Evolutionary conservation across 2,113 vertebrate genomes (phyloP), one percentile per base, ranked within the genome.

Genomic region (Puntigrus tetrazona): DNA sequence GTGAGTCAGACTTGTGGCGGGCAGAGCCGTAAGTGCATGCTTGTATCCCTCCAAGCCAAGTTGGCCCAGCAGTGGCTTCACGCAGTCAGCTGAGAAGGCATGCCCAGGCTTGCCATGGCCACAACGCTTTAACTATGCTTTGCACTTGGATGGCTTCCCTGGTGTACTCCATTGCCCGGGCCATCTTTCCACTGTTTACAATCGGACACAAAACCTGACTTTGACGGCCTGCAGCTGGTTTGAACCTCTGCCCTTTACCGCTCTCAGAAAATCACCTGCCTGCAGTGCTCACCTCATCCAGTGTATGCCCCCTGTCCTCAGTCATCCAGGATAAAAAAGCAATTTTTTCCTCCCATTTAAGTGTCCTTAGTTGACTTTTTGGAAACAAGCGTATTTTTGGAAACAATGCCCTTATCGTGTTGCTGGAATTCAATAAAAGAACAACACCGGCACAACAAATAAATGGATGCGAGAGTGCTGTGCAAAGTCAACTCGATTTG

Each of bases 401-500:
- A 2, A 82, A 29, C 36, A 7, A 34, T 73, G 25, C 25, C 41
- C 29, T 73, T 87, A 78, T 82, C 13, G 4, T 78, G 73, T 82
- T 72, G 50, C 29, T 55, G 16, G 83, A 87, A 80, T 75, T 61
- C 9, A 79, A 78, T 80, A 81, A 45, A 83, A 52, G 50, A 83
- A 31, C 61, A 81, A 43, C n/a, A 55, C 65, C 22, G n/a, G 57
- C 22, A 82, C n/a, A 77, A 79, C 36, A 84, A 86, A 85, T 41
- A 47, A 13, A 38, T 47, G 13, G 29, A 65, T 69, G 82, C 67
- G 77, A 84, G 81, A 88, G 76, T 27, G 82, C 36, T 85, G 72
- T 84, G 90, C 77, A 81, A 89, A 77, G 59, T 70, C 36, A 75
- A 91, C 87, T 84, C 87, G 83, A 87, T 91, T 91, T 88, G 87